A percentile compares a stretch with the other conserved stretches of the same genome.
Evolutionary conservation across 2,888 invertebrate genomes (phyloP).

Genomic region (Pristionchus exspectatus): DNA sequence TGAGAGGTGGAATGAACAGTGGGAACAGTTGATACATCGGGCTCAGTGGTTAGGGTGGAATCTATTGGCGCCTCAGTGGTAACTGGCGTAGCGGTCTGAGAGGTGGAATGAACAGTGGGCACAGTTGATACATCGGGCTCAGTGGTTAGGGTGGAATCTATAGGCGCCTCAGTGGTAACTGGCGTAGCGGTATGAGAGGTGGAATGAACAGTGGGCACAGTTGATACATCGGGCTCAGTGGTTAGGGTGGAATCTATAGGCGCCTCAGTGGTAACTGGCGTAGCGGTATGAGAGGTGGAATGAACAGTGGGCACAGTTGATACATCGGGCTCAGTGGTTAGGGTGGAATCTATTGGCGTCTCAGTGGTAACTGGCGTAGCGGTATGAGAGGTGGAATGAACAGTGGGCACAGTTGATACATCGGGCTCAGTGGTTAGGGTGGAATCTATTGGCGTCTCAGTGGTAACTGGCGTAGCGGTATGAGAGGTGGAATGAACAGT

Average conservation of each 20-base stretch:
- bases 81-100: no score
- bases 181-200: not conserved
- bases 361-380: not conserved
- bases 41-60: not conserved
- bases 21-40: not conserved
- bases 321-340: no score
- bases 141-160: not conserved
- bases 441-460: not conserved
- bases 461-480: not conserved
- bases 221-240: not conserved
- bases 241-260: not conserved
- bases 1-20: not conserved
- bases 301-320: not conserved
- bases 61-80: not conserved
- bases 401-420: not conserved
- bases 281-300: not conserved
- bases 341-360: not conserved
- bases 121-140: not conserved
- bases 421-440: not conserved
- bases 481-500: not conserved
- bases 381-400: not conserved
- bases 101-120: not conserved
- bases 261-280: no score
- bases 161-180: not conserved
- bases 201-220: not conserved